Evolutionary conservation across 2,113 vertebrate species (phyloP).

Genomic region (Grallaria varia): DNA sequence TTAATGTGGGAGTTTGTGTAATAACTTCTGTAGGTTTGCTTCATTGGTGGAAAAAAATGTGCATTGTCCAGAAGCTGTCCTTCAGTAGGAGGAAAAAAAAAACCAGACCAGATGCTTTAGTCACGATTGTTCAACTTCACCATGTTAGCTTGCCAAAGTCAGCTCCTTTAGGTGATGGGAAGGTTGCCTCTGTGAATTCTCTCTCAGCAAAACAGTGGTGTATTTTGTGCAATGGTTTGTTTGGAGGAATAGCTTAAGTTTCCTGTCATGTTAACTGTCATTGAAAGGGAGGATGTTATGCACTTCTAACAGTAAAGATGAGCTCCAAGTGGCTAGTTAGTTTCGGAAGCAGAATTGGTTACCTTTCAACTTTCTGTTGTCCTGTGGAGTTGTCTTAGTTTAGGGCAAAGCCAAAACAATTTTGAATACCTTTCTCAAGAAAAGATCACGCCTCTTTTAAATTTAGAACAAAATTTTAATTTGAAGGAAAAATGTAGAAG

Average conservation of each 20-base stretch:
- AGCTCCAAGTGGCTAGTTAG: not conserved
- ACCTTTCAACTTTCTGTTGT: not conserved
- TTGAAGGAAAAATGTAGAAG: no score
- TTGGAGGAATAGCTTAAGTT: not conserved
- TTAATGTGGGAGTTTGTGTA: slow-evolving; percentile 34
- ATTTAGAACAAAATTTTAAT: no score
- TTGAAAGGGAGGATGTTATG: not conserved
- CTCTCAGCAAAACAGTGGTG: not conserved
- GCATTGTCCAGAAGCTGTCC: not conserved
- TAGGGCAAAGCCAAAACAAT: no score
- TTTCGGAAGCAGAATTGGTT: not conserved
- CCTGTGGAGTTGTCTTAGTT: not conserved
- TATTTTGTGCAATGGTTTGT: not conserved
- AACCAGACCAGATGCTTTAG: not conserved
- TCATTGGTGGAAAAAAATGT: not conserved
- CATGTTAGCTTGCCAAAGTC: not conserved
- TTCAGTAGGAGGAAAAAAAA: not conserved
- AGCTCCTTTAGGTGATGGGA: not conserved
- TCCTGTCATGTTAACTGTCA: not conserved
- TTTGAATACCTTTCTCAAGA: no score
- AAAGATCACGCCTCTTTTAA: no score
- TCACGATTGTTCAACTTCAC: not conserved
- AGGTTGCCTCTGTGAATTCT: not conserved
- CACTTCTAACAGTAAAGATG: not conserved
- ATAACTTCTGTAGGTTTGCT: not conserved